Evolutionary conservation across 2,888 invertebrate species (phyloP), one percentile per base, ranked within the genome.

Genomic region (Trichacis sp.): DNA sequence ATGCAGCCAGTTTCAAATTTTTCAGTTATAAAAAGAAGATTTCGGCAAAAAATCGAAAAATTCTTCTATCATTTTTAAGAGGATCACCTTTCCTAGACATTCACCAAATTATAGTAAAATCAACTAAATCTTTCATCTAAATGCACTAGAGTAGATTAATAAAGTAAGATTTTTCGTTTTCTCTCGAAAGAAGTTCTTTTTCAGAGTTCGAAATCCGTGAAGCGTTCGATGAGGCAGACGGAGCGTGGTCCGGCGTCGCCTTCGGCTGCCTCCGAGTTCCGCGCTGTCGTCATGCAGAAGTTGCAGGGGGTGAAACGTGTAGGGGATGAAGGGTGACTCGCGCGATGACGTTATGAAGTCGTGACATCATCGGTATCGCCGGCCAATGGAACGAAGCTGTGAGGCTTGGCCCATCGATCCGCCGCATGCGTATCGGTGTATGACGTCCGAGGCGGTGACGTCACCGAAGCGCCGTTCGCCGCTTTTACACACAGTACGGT

Each of bases 401-500:
- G 65, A 62, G 66, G 63, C 60, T 68, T 64, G 71, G 76, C 75
- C 77, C 77, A 77, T 78, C 78, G 77, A 78, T 78, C 76, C 69
- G 69, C 72, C 71, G 73, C 73, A 71, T 69, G 71, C 68, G 70
- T 73, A 72, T 72, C 71, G 69, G 69, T 68, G 69, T 74, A 77
- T 79, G 80, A 80, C 82, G 81, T 80, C 72, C 71, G 67, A 54
- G 50, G 12, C 47, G 65, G 66, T 77, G 77, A 78, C 78, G 78
- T 78, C 77, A 78, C 71, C 62, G 72, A 73, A 77, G 80, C 80
- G 81, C 81, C 81, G 81, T 78, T 77, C 77, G 76, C 75, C 77
- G 76, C 75, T 74, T 24, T 79, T 81, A 80, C 80, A 82, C 82
- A 80, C 80, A 74, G 80, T 80, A 80, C 82, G 81, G 81, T 82